Base-by-base conservation (phyloP, 1,140 invertebrate species). In the Anadara kagoshimensis region DNA sequence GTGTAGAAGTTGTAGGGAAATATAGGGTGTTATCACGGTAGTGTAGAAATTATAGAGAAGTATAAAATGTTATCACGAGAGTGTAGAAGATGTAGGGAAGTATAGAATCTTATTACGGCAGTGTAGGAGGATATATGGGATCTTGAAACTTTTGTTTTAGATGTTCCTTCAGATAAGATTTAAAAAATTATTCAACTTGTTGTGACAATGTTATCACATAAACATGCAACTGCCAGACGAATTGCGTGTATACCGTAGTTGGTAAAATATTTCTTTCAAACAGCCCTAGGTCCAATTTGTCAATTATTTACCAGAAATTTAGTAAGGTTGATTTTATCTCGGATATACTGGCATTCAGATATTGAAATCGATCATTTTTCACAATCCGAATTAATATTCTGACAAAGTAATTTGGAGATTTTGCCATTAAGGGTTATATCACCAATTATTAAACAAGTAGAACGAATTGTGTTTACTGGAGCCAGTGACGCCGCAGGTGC, bases 251-350 rank as follows among this genome's bases (percentile, higher is more conserved):
- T n/a, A n/a, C n/a, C n/a, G n/a, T 73, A 43, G 24, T 58, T 14
- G 54, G 70, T 29, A 73, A 67, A 43, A 73, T 67, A 26, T 67
- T 67, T 44, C 51, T 36, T 16, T 73, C 43, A 54, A 73, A 41
- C 64, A n/a, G 45, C 71, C 12, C 56, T 73, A 20, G 58, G n/a
- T n/a, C n/a, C n/a, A n/a, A n/a, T 67, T 26, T 73, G 57, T 62
- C 71, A 73, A 16, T 51, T 63, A n/a, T 68, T 68, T 64, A 68
- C 65, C 8, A 51, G 59, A 24, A 22, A 58, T 67, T 59, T 67
- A 43, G 56, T 1, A 18, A 61, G 66, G 44, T n/a, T 26, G 29
- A 29, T 66, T 20, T 73, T 62, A 44, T n/a, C 24, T 0, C 49
- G 45, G 22, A 36, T 59, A 41, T 11, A 14, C 24, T 73, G 70